Evolutionary conservation across 2,797 vertebrate genomes (phyloP).

Genomic region (Cryptoprocta ferox): DNA sequence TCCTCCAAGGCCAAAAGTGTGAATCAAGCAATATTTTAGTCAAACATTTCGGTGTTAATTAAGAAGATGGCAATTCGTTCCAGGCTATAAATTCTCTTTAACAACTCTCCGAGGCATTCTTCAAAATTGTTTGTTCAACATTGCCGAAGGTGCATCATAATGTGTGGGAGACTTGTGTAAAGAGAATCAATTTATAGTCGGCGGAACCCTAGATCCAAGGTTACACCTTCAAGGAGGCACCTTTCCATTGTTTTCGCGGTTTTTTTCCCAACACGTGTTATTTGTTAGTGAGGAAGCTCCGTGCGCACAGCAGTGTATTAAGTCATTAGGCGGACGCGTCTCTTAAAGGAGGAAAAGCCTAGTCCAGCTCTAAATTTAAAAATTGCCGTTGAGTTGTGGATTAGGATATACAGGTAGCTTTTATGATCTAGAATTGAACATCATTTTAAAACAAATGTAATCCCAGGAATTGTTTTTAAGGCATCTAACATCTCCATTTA

Average conservation of each 20-base stretch:
- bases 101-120: conserved; percentile 70
- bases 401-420: conserved; percentile 46
- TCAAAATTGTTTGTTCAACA: conserved; percentile 64
- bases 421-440: not conserved
- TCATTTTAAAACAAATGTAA: conserved; percentile 7
- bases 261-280: conserved; percentile 41
- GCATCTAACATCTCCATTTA: conserved; percentile 42
- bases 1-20: conserved; percentile 77
- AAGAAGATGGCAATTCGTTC: conserved; percentile 73
- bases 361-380: conserved; percentile 45
- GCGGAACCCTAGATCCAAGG: conserved; percentile 26
- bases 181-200: conserved; percentile 53
- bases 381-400: not conserved
- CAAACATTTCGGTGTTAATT: conserved; percentile 77
- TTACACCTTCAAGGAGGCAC: conserved; percentile 43
- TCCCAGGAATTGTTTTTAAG: conserved; percentile 35
- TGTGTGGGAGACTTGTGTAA: conserved; percentile 56
- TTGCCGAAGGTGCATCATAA: conserved; percentile 60
- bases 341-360: conserved; percentile 54
- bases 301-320: conserved; percentile 35
- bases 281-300: conserved; percentile 64
- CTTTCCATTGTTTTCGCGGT: conserved; percentile 61
- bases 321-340: conserved; percentile 59
- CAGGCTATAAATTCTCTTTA: conserved; percentile 78
- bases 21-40: conserved; percentile 79